Evolutionary conservation across 2,113 vertebrate species (phyloP), one percentile per base, ranked within the genome.

Genomic region (Oxyura jamaicensis): DNA sequence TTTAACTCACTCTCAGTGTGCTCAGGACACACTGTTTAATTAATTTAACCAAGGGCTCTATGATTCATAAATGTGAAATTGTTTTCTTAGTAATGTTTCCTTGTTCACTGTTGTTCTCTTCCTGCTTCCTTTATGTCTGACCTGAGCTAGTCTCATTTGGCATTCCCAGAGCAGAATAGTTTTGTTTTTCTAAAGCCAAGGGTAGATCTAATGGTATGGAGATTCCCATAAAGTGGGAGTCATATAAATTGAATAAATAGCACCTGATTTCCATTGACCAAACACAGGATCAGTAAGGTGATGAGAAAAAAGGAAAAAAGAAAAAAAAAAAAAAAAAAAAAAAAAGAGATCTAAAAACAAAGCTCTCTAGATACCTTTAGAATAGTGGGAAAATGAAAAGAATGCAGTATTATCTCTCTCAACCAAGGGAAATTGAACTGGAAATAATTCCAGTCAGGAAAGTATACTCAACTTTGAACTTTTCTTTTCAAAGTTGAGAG

Each of bases 51-150:
- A 95, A 86, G 59, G 56, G 65, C 29, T 72, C 58, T 71, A 63
- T 95, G 76, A 94, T 88, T 96, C 91, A 95, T 71, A 77, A 72
- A 95, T 0, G 2, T 80, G 28, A 92, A 89, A 87, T 85, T 87
- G 82, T 91, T 96, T 83, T 97, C 83, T 90, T 78, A 28, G 23
- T 90, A 52, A 90, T 74, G 52, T 93, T 97, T 97, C 95, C 90
- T 96, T 86, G 85, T 83, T 94, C 95, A 53, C 90, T 83, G 56
- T 36, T 95, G 63, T 83, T 91, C 83, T 91, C 42, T 97, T 97
- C 94, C 93, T 93, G 91, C 90, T 97, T 96, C 90, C 93, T 94
- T 96, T 95, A 53, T 86, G 83, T 86, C 68, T 93, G 76, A 95
- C 76, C 91, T 6, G 3, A 90, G 55, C 52, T 48, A 68, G 65